Conservation (phyloP, 2,113 vertebrate species). For the Procavia capensis region DNA sequence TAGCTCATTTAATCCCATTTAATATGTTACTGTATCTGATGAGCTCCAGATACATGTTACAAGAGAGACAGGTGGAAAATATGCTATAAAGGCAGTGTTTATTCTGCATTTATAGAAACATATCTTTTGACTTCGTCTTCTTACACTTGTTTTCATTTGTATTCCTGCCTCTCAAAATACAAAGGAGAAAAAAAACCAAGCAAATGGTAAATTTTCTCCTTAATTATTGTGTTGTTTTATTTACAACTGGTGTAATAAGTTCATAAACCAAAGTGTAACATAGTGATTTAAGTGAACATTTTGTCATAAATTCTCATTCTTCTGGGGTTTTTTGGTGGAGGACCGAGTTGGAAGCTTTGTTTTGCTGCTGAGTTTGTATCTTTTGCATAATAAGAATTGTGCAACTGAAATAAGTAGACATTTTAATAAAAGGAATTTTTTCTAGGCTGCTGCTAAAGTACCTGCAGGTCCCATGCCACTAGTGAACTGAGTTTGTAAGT, state of each 20-base stretch:
- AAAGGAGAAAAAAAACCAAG: background rate
- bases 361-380: background rate
- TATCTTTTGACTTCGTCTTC: conserved; percentile 27
- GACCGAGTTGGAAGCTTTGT: background rate
- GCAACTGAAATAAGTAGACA: background rate
- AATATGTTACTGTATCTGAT: conserved; percentile 25
- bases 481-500: background rate
- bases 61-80: conserved; percentile 8
- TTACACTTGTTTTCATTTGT: background rate
- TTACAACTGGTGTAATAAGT: background rate
- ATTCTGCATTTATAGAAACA: background rate
- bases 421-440: background rate
- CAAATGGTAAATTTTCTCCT: background rate
- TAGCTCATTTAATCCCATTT: no score
- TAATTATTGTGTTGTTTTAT: conserved; percentile 54
- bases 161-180: background rate
- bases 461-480: background rate
- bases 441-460: background rate
- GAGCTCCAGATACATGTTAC: background rate
- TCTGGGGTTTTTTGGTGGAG: conserved; percentile 10
- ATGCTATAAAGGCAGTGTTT: background rate
- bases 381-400: conserved; percentile 43
- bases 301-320: background rate
- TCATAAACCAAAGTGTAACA: background rate
- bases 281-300: background rate